Evolutionary conservation across 1,140 invertebrate species (phyloP), one percentile per base, ranked within the genome.

Genomic region (Daktulosphaira vitifoliae): DNA sequence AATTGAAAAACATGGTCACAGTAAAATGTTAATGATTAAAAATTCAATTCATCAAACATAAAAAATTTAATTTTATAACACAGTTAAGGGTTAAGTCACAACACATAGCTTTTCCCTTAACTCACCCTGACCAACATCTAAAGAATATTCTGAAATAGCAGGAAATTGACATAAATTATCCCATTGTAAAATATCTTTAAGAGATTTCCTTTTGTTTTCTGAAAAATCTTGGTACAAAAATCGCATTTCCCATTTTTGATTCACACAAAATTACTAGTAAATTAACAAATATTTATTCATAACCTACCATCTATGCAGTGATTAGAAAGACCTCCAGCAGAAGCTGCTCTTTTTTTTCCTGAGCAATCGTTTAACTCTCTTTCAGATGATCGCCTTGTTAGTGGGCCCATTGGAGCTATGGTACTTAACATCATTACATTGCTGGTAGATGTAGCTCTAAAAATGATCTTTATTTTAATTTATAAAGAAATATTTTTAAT

Each of bases 401-500:
- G 79, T 69, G 85, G 84, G 6, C 70, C 70, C 26, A 66, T 59
- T 25, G 53, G 50, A 72, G 82, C 81, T 51, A 82, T 81, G 62
- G 70, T 72, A n/a, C 72, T 70, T 54, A 71, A 72, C 65, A 72
- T 69, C 80, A 79, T 80, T 64, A 92, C 88, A 77, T 91, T 91
- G 68, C 86, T 88, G 67, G 88, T 90, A 68, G 88, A 91, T 72
- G 88, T 90, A 65, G 89, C 88, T 73, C 88, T 85, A 74, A 8
- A 78, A 77, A 69, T 53, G 48, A 46, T 67, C 46, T 26, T 48
- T n/a, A 48, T 7, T 48, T 7, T 22, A 16, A 6, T 5, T 5
- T 22, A 48, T n/a, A n/a, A n/a, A n/a, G n/a, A n/a, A n/a, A 39
- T 39, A n/a, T n/a, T n/a, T n/a, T n/a, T n/a, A n/a, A n/a, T n/a